Base-by-base conservation (phyloP, 2,797 vertebrate genomes). In the Pipistrellus pygmaeus region DNA sequence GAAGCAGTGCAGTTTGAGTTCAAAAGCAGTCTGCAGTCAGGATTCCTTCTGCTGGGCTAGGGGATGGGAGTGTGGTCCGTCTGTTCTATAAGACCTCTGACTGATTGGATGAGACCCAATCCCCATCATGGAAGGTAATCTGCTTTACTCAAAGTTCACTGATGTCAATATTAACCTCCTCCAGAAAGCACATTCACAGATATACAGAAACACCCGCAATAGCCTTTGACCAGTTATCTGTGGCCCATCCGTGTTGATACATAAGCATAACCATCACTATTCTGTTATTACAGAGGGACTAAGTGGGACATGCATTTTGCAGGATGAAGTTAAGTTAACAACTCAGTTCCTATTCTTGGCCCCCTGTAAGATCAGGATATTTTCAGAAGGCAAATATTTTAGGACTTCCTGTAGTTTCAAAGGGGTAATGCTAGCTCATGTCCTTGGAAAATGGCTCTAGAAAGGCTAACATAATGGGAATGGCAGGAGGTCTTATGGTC, bases 371-470 rank as follows among this genome's bases (percentile, higher is more conserved):
- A 18, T 75, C 21, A 71, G 25, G 41, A 60, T 5, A 32, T 8
- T 75, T 81, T 64, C 27, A 38, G 35, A 91, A 60, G 13, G 32
- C 14, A 53, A 75, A 91, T 21, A 62, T 23, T 62, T 53, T 6
- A 94, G 23, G 57, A 35, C 35, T 55, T 75, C 55, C 30, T 38
- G 6, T 44, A 18, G 18, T 69, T 72, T 76, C 60, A 38, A 88
- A n/a, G 55, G 13, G 46, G 20, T 41, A 48, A 35, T 15, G 38
- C n/a, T 71, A 62, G 17, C 13, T 85, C 7, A 25, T 18, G 27
- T 53, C 57, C 68, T 81, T 46, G 25, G 51, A 85, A 71, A 86
- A 15, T 55, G 17, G 44, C 85, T 84, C 72, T 73, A n/a, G 48
- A 71, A 80, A 46, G 15, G 5, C 25, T 77, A 30, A 25, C 13